Evolutionary conservation across 1,140 invertebrate species (phyloP).

Genomic region (Polyergus mexicanus): DNA sequence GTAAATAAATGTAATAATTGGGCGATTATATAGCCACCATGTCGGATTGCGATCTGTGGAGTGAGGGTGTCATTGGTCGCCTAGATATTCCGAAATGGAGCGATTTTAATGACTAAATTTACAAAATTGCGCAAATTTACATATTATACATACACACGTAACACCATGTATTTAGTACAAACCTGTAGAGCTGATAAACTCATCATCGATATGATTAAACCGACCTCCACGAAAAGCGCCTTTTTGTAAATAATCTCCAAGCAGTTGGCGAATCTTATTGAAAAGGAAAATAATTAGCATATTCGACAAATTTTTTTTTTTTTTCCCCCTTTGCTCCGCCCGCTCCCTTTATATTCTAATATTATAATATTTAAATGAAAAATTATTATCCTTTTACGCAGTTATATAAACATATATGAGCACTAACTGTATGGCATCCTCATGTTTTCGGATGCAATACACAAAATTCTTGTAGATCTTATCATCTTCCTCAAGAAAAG

Average conservation of each 20-base stretch:
- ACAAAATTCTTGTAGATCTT: slow-evolving; percentile 39
- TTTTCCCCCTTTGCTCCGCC: too few species aligned
- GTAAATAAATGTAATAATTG: slow-evolving; percentile 68
- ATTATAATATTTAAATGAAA: neutral
- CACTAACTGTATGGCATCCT: slow-evolving; percentile 34
- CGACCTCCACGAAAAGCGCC: slow-evolving; percentile 7
- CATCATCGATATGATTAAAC: neutral
- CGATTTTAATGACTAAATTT: neutral
- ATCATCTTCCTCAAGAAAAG: neutral
- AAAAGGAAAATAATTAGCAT: neutral
- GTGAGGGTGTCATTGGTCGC: slow-evolving; percentile 58
- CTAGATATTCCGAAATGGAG: slow-evolving; percentile 46
- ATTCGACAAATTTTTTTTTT: neutral
- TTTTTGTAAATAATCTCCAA: slow-evolving; percentile 18
- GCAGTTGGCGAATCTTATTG: slow-evolving; percentile 14
- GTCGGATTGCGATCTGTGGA: slow-evolving; percentile 53
- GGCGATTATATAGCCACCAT: slow-evolving; percentile 50
- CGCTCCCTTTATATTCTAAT: neutral
- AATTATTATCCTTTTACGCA: neutral
- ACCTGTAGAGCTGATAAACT: slow-evolving; percentile 45
- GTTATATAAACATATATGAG: neutral
- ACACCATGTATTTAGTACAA: neutral
- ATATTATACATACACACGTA: neutral
- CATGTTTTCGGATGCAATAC: slow-evolving; percentile 40
- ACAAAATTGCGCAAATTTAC: neutral